Evolutionary conservation across 2,888 invertebrate species (phyloP).

Genomic region (Catotricha subobsoleta): DNA sequence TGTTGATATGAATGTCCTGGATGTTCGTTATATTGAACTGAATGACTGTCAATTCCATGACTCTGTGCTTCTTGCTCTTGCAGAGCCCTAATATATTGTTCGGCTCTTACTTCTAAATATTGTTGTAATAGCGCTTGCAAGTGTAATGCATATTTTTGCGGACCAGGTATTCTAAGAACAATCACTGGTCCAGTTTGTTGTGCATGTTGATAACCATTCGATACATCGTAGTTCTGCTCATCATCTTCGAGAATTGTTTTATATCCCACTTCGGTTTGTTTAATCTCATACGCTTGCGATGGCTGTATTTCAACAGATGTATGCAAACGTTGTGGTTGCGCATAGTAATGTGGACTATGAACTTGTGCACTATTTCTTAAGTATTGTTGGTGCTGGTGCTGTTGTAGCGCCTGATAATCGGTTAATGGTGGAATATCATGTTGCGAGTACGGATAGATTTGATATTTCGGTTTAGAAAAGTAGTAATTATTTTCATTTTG

Average conservation of each 20-base stretch:
- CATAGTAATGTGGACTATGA: slow-evolving; percentile 12
- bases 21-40: neutral
- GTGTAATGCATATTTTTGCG: slow-evolving; percentile 27
- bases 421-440: slow-evolving; percentile 36
- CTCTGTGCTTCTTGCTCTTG: slow-evolving; percentile 24
- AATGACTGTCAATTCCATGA: slow-evolving; percentile 2
- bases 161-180: slow-evolving; percentile 26
- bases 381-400: slow-evolving; percentile 13
- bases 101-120: slow-evolving; percentile 27
- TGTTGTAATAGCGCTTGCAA: slow-evolving; percentile 26
- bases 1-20: neutral
- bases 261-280: slow-evolving; percentile 10
- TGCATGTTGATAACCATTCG: slow-evolving; percentile 15
- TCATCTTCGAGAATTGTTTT: slow-evolving; percentile 8
- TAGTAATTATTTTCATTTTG: slow-evolving; percentile 20
- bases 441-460: slow-evolving; percentile 53
- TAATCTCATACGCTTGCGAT: slow-evolving; percentile 34
- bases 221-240: slow-evolving; percentile 9
- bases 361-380: neutral
- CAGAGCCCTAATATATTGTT: slow-evolving; percentile 24
- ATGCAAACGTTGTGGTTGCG: slow-evolving; percentile 13
- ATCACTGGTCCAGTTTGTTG: slow-evolving; percentile 17
- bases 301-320: slow-evolving; percentile 38
- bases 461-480: slow-evolving; percentile 35
- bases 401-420: slow-evolving; percentile 14